Evolutionary conservation across 1,140 invertebrate genomes (phyloP).

Genomic region (Archivesica marissinica): DNA sequence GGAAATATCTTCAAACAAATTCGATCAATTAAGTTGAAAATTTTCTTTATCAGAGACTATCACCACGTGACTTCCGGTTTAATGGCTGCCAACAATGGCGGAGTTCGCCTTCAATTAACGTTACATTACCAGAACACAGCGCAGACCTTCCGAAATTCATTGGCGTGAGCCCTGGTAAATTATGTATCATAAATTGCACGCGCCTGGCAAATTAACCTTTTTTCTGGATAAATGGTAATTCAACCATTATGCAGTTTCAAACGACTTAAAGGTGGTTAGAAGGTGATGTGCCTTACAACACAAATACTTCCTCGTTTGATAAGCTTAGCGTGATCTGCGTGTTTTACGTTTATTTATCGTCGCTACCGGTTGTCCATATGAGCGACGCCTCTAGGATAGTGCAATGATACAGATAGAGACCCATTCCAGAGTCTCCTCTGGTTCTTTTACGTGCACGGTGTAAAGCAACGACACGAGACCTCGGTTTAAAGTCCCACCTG

Average conservation of each 20-base stretch:
- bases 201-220: slow-evolving; percentile 41
- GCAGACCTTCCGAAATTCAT: slow-evolving; percentile 35
- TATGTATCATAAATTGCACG: slow-evolving; percentile 49
- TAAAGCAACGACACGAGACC: too few species aligned
- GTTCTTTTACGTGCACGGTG: too few species aligned
- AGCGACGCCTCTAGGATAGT: too few species aligned
- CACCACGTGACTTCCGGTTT: slow-evolving; percentile 27
- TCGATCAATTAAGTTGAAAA: slow-evolving; percentile 28
- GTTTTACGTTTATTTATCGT: too few species aligned
- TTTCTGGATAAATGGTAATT: slow-evolving; percentile 46
- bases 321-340: too few species aligned
- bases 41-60: slow-evolving; percentile 24
- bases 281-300: background rate
- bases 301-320: too few species aligned
- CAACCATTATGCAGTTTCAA: slow-evolving; percentile 19
- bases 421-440: too few species aligned
- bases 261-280: background rate
- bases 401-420: too few species aligned
- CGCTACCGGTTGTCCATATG: too few species aligned
- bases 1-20: slow-evolving; percentile 29
- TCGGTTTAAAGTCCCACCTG: too few species aligned
- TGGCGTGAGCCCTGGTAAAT: slow-evolving; percentile 27
- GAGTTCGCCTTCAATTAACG: slow-evolving; percentile 45
- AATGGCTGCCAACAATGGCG: slow-evolving; percentile 38
- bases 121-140: slow-evolving; percentile 20